A percentile compares a stretch with the other conserved stretches of the same genome.
Evolutionary conservation across 92 coral and sea anemone genomes (phyloP).

Genomic region (Heliopora coerulea): DNA sequence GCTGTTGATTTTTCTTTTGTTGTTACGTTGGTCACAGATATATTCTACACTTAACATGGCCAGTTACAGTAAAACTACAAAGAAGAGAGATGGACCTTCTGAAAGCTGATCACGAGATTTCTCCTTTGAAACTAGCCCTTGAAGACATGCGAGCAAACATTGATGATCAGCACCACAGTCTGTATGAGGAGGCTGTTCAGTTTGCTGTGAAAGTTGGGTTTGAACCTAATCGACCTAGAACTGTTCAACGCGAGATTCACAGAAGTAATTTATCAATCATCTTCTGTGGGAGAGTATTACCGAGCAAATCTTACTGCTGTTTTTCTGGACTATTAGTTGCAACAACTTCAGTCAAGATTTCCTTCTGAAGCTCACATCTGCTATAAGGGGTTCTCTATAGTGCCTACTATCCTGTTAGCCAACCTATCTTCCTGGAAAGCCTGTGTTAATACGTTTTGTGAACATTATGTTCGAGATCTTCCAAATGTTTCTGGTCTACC

Average conservation of each 20-base stretch:
- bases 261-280: neutral
- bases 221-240: neutral
- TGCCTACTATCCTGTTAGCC: too few species aligned
- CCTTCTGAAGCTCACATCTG: too few species aligned
- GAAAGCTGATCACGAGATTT: neutral
- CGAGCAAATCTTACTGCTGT: neutral
- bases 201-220: neutral
- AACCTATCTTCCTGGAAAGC: too few species aligned
- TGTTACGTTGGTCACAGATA: neutral
- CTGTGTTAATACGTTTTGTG: too few species aligned
- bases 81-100: neutral
- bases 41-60: neutral
- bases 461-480: too few species aligned
- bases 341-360: too few species aligned
- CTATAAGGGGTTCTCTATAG: too few species aligned
- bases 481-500: too few species aligned
- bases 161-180: neutral
- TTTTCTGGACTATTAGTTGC: neutral
- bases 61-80: neutral
- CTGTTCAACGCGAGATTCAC: neutral
- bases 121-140: neutral
- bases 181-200: neutral
- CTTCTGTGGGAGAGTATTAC: neutral
- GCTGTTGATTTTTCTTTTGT: neutral
- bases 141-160: neutral